Evolutionary conservation across 2,888 invertebrate species (phyloP).

Genomic region (Hydroisotoma schaefferi): DNA sequence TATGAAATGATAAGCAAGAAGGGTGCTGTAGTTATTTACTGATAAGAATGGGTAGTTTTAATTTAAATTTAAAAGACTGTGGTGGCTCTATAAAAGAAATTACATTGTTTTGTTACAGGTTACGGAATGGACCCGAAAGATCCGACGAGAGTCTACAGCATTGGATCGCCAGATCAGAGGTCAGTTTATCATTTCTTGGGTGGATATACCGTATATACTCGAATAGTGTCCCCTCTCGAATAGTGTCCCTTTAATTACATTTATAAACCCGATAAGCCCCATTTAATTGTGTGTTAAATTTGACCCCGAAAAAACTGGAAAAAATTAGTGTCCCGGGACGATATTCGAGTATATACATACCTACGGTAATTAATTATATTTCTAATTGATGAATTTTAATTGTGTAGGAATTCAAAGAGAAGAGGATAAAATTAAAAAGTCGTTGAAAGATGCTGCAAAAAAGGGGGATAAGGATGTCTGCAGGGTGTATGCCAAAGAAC

Average conservation of each 20-base stretch:
- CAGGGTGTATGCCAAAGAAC: conserved; percentile 86
- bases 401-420: conserved; percentile 83
- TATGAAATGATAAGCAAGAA: no score
- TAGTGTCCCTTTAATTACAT: background rate
- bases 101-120: conserved; percentile 61
- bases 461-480: conserved; percentile 94
- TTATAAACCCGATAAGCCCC: background rate
- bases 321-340: background rate
- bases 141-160: conserved; percentile 88
- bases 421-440: conserved; percentile 91
- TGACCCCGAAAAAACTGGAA: background rate
- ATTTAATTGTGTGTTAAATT: background rate
- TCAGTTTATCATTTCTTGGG: conserved; percentile 50
- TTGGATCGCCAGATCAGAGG: conserved; percentile 92
- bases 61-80: no score
- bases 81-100: no score
- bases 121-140: conserved; percentile 91
- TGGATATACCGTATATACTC: no score
- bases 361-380: no score
- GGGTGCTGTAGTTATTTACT: no score
- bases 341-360: no score
- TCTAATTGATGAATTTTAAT: background rate
- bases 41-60: no score
- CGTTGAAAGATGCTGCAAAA: conserved; percentile 86
- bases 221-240: no score